These are phyloP conservation scores for Dendrocopos noguchii DNA, from an alignment of 2,113 vertebrate species.

Conservation along the genomic window DNA sequence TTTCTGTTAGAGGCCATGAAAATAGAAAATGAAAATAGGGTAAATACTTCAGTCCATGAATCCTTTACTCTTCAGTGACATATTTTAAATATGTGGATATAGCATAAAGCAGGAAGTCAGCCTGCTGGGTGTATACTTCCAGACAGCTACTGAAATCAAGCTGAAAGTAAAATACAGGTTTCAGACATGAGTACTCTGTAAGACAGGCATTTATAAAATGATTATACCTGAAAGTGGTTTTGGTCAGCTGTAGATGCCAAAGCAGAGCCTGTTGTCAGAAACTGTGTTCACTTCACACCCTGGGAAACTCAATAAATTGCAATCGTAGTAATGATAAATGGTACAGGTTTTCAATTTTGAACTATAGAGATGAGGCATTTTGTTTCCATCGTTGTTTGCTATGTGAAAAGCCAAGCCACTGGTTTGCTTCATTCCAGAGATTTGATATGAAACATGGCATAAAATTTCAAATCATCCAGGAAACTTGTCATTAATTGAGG, in stretches of 20 bases:
- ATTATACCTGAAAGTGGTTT: conserved; percentile 41
- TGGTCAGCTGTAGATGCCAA: conserved; percentile 38
- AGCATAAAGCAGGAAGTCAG: not conserved
- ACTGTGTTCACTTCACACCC: not conserved
- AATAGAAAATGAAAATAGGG: not conserved
- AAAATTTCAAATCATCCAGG: not conserved
- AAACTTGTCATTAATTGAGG: not conserved
- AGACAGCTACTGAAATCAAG: conserved; percentile 2
- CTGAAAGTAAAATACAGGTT: conserved; percentile 18
- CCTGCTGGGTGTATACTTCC: not conserved
- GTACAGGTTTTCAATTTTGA: not conserved
- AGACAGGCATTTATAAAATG: conserved; percentile 11
- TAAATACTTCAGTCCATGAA: conserved; percentile 6
- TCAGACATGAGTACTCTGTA: not conserved
- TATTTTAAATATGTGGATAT: not conserved
- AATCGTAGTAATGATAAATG: not conserved
- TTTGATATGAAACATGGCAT: not conserved
- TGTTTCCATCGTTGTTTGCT: not conserved
- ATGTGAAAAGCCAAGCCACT: not conserved
- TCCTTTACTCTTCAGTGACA: not conserved
- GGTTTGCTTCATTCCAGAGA: not conserved
- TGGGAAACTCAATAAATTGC: not conserved
- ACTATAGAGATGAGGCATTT: not conserved
- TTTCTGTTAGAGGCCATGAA: conserved; percentile 2
- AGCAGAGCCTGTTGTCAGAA: not conserved